Evolutionary conservation across 2,113 vertebrate species (phyloP).

Genomic region (Andinoacara biseriatus): DNA sequence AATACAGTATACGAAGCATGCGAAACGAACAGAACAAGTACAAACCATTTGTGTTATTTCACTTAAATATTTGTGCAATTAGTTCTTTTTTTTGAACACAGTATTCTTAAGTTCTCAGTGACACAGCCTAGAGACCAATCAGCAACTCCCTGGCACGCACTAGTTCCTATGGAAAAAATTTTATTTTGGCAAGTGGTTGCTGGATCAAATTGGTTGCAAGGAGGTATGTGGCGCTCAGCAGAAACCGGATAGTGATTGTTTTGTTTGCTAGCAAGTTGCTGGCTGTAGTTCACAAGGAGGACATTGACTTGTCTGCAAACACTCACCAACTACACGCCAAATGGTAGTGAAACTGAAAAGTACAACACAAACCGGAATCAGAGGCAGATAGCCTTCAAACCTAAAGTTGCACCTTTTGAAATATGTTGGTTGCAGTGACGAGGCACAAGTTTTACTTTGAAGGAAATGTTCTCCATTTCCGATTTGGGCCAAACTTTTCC

Average conservation of each 20-base stretch:
- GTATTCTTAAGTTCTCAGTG: not conserved
- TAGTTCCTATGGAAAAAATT: not conserved
- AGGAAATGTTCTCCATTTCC: not conserved
- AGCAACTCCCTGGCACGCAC: not conserved
- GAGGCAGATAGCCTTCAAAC: not conserved
- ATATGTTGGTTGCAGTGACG: not conserved
- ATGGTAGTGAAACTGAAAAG: no score
- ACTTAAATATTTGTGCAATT: not conserved
- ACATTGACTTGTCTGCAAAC: not conserved
- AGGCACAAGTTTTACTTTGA: not conserved
- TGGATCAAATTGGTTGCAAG: not conserved
- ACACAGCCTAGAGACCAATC: not conserved
- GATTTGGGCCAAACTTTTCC: no score
- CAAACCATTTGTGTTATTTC: not conserved
- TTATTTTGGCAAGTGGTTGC: not conserved
- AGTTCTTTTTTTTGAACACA: not conserved
- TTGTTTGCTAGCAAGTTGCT: not conserved
- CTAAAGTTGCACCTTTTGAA: not conserved
- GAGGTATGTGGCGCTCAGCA: not conserved
- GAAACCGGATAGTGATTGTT: not conserved
- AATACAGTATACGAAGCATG: not conserved
- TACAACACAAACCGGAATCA: no score
- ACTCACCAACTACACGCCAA: not conserved
- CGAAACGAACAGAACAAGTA: not conserved
- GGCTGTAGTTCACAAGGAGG: not conserved